These are phyloP conservation scores for Ginglymostoma cirratum DNA, from an alignment of 2,113 vertebrate genomes.

Conservation along the genomic window DNA sequence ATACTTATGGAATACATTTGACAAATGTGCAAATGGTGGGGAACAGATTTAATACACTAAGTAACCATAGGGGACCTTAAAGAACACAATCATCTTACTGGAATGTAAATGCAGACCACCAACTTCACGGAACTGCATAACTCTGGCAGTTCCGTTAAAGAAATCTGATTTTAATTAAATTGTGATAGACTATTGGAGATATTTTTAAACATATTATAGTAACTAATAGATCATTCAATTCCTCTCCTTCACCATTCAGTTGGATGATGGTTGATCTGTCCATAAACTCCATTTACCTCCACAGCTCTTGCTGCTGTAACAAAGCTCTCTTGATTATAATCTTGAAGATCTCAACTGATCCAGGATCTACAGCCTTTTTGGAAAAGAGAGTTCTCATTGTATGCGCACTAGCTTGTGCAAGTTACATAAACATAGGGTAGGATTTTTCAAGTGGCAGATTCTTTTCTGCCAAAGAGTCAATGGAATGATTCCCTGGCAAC, in stretches of 20 bases:
- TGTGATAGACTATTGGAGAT: background rate
- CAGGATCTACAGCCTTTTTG: background rate
- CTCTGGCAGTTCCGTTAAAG: background rate
- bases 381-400: background rate
- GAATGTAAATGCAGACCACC: background rate
- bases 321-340: background rate
- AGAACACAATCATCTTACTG: background rate
- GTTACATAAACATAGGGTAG: too few species aligned
- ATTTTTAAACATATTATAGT: background rate
- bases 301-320: background rate
- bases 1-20: slow-evolving; percentile 9
- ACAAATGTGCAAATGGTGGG: slow-evolving; percentile 14
- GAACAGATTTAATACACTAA: background rate
- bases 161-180: background rate
- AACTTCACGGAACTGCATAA: background rate
- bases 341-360: background rate
- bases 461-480: too few species aligned
- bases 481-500: too few species aligned
- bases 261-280: background rate
- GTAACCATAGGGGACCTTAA: background rate
- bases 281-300: background rate
- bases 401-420: background rate
- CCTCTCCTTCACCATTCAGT: background rate
- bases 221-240: background rate
- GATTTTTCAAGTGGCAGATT: too few species aligned